Conservation (phyloP, 2,888 invertebrate species). For the Oscheius onirici region DNA sequence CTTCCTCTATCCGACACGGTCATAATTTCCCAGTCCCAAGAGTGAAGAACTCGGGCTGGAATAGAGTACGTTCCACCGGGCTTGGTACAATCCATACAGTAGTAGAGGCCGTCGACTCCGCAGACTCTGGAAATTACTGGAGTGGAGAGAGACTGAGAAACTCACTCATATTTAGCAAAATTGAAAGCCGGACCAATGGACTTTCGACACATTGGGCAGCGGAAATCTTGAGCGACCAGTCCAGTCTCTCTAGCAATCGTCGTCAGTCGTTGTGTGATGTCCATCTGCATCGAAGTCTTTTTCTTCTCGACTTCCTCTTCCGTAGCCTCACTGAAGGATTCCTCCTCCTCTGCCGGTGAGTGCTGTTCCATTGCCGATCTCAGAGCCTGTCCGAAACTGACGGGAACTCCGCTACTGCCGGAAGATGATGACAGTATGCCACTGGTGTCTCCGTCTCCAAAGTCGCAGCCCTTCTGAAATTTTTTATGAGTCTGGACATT, state of each 20-base stretch:
- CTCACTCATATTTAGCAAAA: slow-evolving; percentile 57
- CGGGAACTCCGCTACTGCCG: slow-evolving; percentile 36
- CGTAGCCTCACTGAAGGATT: not conserved
- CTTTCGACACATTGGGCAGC: slow-evolving; percentile 66
- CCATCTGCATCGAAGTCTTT: not conserved
- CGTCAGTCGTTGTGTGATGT: slow-evolving; percentile 29
- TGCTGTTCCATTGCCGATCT: slow-evolving; percentile 49
- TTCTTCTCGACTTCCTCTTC: slow-evolving; percentile 2
- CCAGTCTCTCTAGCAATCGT: slow-evolving; percentile 63
- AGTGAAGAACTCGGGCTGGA: slow-evolving; percentile 60
- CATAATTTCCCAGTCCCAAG: slow-evolving; percentile 53
- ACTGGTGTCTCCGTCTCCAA: slow-evolving; percentile 26
- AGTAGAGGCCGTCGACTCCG: slow-evolving; percentile 87
- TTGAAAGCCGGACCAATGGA: slow-evolving; percentile 57
- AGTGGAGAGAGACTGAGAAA: not conserved
- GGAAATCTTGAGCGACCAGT: slow-evolving; percentile 64
- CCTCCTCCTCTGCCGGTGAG: slow-evolving; percentile 28
- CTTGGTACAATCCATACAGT: slow-evolving; percentile 82
- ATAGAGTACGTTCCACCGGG: slow-evolving; percentile 59
- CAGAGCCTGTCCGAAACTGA: slow-evolving; percentile 53
- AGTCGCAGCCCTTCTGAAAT: slow-evolving; percentile 6
- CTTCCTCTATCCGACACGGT: slow-evolving; percentile 46
- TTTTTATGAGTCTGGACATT: too few species aligned
- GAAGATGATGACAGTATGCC: slow-evolving; percentile 44
- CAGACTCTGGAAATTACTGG: slow-evolving; percentile 78